A percentile compares a stretch with the other conserved stretches of the same genome.
Conservation (phyloP, 2,113 vertebrate genomes). For the Variabilichromis moorii region DNA sequence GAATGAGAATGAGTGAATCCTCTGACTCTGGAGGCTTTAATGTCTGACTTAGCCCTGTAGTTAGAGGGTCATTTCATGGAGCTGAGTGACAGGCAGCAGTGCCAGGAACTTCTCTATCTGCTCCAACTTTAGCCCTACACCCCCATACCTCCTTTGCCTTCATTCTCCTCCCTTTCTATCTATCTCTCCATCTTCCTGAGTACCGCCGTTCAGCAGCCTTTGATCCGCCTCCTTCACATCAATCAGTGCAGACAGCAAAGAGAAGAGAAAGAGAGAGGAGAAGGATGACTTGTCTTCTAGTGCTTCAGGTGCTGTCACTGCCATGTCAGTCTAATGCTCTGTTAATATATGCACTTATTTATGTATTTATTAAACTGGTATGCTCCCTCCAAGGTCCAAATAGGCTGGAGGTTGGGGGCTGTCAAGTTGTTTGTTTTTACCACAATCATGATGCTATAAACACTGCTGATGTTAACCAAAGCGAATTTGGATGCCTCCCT, state of each 20-base stretch:
- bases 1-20: constrained; percentile 28
- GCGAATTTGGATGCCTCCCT: neutral
- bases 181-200: constrained; percentile 55
- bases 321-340: constrained; percentile 55
- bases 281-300: constrained; percentile 33
- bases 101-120: constrained; percentile 19
- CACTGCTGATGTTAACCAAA: constrained; percentile 35
- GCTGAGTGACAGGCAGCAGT: constrained; percentile 39
- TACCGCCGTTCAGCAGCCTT: constrained; percentile 51
- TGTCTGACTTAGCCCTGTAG: constrained; percentile 37
- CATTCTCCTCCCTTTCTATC: neutral
- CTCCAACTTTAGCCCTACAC: neutral
- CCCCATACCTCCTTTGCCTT: neutral
- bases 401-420: constrained; percentile 13
- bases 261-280: constrained; percentile 27
- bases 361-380: constrained; percentile 61
- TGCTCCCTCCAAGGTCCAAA: neutral
- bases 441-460: constrained; percentile 35
- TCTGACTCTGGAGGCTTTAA: constrained; percentile 41
- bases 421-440: constrained; percentile 55
- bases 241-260: constrained; percentile 58
- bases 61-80: constrained; percentile 41
- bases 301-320: constrained; percentile 61
- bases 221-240: constrained; percentile 64
- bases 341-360: constrained; percentile 66